Percentiles rank a stretch among this genome's conserved stretches.
Evolutionary conservation across 2,113 vertebrate species (phyloP).

Genomic region (Brachyhypopomus occidentalis): DNA sequence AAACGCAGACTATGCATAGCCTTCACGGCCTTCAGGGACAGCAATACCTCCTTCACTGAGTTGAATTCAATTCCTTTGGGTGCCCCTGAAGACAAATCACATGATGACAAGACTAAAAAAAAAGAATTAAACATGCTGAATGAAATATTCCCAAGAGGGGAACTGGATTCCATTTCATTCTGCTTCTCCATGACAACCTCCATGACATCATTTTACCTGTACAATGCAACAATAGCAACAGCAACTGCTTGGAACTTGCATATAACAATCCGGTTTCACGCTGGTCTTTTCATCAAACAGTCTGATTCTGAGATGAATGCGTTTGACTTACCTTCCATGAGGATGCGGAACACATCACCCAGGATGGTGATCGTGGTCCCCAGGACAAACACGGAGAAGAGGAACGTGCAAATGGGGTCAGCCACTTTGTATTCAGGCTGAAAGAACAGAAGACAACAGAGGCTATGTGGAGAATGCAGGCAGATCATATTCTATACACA

Average conservation of each 20-base stretch:
- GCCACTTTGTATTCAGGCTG: slow-evolving; percentile 96
- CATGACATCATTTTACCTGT: no score
- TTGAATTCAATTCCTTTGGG: slow-evolving; percentile 82
- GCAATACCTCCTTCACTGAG: slow-evolving; percentile 83
- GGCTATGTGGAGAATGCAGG: slow-evolving; percentile 38
- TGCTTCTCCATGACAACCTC: no score
- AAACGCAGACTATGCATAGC: slow-evolving; percentile 85
- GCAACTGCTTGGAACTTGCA: background rate
- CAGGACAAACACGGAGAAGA: slow-evolving; percentile 93
- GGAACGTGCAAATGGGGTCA: slow-evolving; percentile 95
- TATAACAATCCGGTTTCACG: background rate
- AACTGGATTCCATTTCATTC: no score
- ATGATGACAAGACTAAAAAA: background rate
- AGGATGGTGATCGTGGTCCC: slow-evolving; percentile 93
- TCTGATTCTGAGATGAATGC: background rate
- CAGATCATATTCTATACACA: slow-evolving; percentile 52
- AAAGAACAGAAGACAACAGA: slow-evolving; percentile 30
- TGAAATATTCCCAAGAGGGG: no score
- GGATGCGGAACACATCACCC: slow-evolving; percentile 89
- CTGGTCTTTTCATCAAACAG: background rate
- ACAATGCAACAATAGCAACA: no score
- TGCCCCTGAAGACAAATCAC: slow-evolving; percentile 70
- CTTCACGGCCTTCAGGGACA: slow-evolving; percentile 83
- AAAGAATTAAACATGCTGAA: no score
- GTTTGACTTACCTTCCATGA: slow-evolving; percentile 89